These are phyloP conservation scores for Dinocampus coccinellae DNA, from an alignment of 2,888 invertebrate genomes.

Conservation along the genomic window DNA sequence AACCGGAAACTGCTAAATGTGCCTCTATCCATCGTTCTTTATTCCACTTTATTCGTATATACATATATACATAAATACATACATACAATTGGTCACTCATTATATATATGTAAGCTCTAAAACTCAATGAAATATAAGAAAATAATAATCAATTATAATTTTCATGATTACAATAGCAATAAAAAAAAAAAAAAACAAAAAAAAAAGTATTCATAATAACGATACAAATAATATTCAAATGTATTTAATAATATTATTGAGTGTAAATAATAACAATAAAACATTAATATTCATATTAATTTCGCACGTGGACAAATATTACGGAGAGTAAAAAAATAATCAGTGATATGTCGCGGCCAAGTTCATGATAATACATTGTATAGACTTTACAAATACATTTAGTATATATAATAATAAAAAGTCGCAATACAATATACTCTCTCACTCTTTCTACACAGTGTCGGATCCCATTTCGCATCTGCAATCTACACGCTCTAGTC, in stretches of 20 bases:
- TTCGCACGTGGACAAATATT: constrained; percentile 23
- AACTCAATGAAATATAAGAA: not conserved
- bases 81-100: not conserved
- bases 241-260: not conserved
- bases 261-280: not conserved
- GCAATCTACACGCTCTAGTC: constrained; percentile 54
- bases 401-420: not conserved
- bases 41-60: constrained; percentile 16
- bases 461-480: constrained; percentile 59
- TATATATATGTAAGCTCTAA: not conserved
- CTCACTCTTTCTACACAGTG: constrained; percentile 46
- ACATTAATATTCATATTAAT: constrained; percentile 12
- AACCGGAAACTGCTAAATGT: constrained; percentile 33
- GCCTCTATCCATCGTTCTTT: constrained; percentile 21
- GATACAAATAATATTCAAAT: not conserved
- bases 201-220: not conserved
- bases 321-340: not conserved
- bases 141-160: not conserved
- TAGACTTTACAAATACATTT: not conserved
- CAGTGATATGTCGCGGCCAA: not conserved
- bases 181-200: not conserved
- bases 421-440: constrained; percentile 39
- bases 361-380: constrained; percentile 14
- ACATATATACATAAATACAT: constrained; percentile 1
- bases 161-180: too few species aligned